Evolutionary conservation across 2,113 vertebrate species (phyloP), one percentile per base, ranked within the genome.

Genomic region (Accipiter virgatus): DNA sequence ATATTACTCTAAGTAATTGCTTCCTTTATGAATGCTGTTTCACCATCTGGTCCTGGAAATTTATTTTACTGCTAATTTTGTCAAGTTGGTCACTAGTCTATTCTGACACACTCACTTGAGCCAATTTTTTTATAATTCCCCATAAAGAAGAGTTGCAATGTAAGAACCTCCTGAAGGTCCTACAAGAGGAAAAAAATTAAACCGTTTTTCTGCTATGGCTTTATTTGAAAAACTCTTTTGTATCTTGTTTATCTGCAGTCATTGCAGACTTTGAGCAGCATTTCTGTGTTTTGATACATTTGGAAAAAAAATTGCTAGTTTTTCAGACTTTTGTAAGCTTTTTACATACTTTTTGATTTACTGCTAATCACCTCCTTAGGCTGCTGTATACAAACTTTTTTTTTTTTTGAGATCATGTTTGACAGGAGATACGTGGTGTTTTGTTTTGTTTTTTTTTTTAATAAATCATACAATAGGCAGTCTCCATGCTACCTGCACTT

Each of bases 31-130:
- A 95, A 75, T 59, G 52, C 61, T 75, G 65, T 47, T 93, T 79
- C 50, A 88, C 86, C 92, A 95, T 70, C 82, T 92, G 88, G 53
- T 73, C 34, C 43, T 88, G 20, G 48, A 93, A 95, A 85, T 71
- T 81, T 62, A 90, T 55, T 52, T 67, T 71, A 91, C 26, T 52
- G 56, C 17, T 82, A 16, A 84, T 89, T 85, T 94, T 4, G 5
- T 81, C 68, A 81, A 9, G 21, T 79, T 78, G 47, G 48, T 77
- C 71, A 75, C 50, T 40, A 75, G 52, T 61, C 48, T 83, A 61
- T 86, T 78, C 55, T 68, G 67, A 83, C 14, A 47, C 10, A 52
- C 26, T 80, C 62, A 72, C 26, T 25, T 45, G 25, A 94, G 68
- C 15, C 22, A 74, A 81, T 52, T 32, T 45, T 73, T 84, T 81